Conservation (phyloP, 2,113 vertebrate genomes). For the Microcebus ravelobensis region DNA sequence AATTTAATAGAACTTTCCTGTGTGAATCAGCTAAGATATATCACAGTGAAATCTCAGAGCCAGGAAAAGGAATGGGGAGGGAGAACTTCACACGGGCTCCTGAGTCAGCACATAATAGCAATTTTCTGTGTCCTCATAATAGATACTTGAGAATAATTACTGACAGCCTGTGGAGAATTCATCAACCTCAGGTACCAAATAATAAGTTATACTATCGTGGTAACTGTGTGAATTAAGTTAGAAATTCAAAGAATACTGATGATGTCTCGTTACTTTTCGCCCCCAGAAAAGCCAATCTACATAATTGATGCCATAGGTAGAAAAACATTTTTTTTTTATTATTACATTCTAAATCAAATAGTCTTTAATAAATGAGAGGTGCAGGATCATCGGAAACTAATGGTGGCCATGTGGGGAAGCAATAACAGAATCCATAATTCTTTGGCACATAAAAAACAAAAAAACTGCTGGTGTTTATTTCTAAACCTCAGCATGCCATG, state of each 20-base stretch:
- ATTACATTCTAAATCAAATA: slow-evolving; percentile 76
- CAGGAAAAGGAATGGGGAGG: slow-evolving; percentile 46
- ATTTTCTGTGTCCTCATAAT: slow-evolving; percentile 80
- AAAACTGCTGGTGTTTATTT: slow-evolving; percentile 59
- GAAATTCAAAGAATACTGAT: slow-evolving; percentile 75
- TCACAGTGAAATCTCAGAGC: slow-evolving; percentile 60
- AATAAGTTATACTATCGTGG: slow-evolving; percentile 77
- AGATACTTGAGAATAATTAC: slow-evolving; percentile 82
- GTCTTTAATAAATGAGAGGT: slow-evolving; percentile 76
- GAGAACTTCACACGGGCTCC: slow-evolving; percentile 35
- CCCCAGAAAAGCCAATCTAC: slow-evolving; percentile 74
- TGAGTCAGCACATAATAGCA: slow-evolving; percentile 65
- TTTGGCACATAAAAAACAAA: slow-evolving; percentile 38
- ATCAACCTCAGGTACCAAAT: slow-evolving; percentile 80
- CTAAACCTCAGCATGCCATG: slow-evolving; percentile 59
- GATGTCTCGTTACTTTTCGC: slow-evolving; percentile 56
- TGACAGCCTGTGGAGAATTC: slow-evolving; percentile 77
- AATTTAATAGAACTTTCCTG: slow-evolving; percentile 80
- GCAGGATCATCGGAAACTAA: slow-evolving; percentile 36
- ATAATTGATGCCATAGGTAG: slow-evolving; percentile 79
- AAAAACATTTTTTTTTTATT: slow-evolving; percentile 65
- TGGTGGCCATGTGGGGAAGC: slow-evolving; percentile 42
- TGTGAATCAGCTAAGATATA: slow-evolving; percentile 77
- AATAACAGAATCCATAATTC: slow-evolving; percentile 60
- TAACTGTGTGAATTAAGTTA: slow-evolving; percentile 79